A percentile compares a stretch with the other conserved stretches of the same genome.
Evolutionary conservation across 2,888 invertebrate species (phyloP).

Genomic region (Drosophila buzzatii): DNA sequence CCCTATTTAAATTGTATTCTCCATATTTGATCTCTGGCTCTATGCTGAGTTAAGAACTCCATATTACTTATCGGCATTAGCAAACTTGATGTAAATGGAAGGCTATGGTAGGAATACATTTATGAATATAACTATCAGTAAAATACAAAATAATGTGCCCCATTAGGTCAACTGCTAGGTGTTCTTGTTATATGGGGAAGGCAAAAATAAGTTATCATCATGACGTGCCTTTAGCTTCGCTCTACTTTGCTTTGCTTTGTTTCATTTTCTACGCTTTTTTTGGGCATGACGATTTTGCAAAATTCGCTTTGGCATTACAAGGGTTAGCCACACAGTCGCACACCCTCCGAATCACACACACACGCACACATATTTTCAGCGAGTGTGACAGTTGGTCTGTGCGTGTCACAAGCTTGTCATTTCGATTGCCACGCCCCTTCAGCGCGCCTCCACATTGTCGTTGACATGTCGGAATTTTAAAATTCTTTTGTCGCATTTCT

Average conservation of each 20-base stretch:
- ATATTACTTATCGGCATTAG: no score
- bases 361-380: slow-evolving; percentile 19
- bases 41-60: no score
- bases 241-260: slow-evolving; percentile 27
- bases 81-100: no score
- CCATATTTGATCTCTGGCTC: no score
- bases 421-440: slow-evolving; percentile 56
- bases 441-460: slow-evolving; percentile 38
- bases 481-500: slow-evolving; percentile 67
- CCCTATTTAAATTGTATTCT: no score
- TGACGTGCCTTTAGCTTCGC: slow-evolving; percentile 52
- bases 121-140: no score
- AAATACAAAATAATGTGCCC: not conserved
- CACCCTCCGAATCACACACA: slow-evolving; percentile 7
- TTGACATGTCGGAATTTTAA: slow-evolving; percentile 73
- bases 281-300: slow-evolving; percentile 65
- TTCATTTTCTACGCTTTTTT: slow-evolving; percentile 36
- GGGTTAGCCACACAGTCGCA: slow-evolving; percentile 62
- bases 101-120: no score
- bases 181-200: not conserved
- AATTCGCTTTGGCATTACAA: slow-evolving; percentile 67
- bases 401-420: slow-evolving; percentile 77
- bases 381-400: slow-evolving; percentile 76
- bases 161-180: not conserved
- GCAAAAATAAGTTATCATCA: slow-evolving; percentile 60